Evolutionary conservation across 2,888 invertebrate genomes (phyloP).

Genomic region (Drosophila flavopinicola): DNA sequence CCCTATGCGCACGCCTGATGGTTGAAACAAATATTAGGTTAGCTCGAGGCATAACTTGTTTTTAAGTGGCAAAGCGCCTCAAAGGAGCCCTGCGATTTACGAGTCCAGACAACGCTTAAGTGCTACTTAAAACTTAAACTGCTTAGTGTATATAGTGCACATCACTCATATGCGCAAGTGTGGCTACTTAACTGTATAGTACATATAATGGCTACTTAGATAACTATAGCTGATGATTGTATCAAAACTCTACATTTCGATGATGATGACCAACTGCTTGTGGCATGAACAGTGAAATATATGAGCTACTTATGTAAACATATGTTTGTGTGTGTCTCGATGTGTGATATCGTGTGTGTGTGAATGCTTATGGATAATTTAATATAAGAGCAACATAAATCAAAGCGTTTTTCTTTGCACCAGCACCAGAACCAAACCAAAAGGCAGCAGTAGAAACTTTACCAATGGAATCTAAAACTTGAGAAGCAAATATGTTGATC

Average conservation of each 20-base stretch:
- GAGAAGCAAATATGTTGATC: conserved; percentile 38
- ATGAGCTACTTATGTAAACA: conserved; percentile 30
- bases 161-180: conserved; percentile 39
- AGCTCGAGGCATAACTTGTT: conserved; percentile 52
- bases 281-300: conserved; percentile 44
- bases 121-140: conserved; percentile 79
- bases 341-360: conserved; percentile 16
- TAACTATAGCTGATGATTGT: conserved; percentile 44
- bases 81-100: conserved; percentile 66
- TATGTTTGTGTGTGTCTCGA: conserved; percentile 5
- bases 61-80: conserved; percentile 57
- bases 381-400: conserved; percentile 54
- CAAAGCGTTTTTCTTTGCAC: conserved; percentile 54
- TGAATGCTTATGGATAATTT: conserved; percentile 26
- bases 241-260: conserved; percentile 77
- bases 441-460: conserved; percentile 62
- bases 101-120: conserved; percentile 74
- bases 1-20: background rate
- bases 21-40: conserved; percentile 28
- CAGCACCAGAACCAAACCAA: conserved; percentile 73
- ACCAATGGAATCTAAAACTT: conserved; percentile 50
- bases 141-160: conserved; percentile 64
- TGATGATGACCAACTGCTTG: conserved; percentile 77
- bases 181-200: conserved; percentile 20
- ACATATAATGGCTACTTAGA: conserved; percentile 53